phyloP scores from a whole-genome alignment of 2,113 vertebrate species.

The Protobothrops flavoviridis region DNA sequence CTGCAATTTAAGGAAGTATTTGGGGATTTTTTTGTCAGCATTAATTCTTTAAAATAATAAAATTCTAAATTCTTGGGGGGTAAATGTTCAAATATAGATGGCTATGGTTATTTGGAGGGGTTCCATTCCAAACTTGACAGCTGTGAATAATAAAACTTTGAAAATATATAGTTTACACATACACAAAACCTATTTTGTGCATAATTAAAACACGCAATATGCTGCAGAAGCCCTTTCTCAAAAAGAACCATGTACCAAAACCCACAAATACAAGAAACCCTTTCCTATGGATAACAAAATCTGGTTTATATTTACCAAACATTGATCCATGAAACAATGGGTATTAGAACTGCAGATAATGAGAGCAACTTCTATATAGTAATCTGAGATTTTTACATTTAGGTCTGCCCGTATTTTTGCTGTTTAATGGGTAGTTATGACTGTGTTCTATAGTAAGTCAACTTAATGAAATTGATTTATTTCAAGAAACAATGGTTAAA shows the following conservation, averaged over 20 bases:
- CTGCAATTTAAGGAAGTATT: neutral
- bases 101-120: neutral
- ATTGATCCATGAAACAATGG: neutral
- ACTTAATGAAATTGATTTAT: neutral
- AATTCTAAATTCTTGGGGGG: neutral
- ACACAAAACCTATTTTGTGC: neutral
- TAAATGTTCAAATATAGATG: neutral
- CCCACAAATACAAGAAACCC: neutral
- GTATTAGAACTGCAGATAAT: neutral
- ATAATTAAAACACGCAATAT: neutral
- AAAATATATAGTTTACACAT: neutral
- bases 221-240: neutral
- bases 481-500: neutral
- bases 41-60: neutral
- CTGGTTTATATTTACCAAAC: neutral
- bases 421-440: neutral
- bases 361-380: neutral
- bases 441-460: neutral
- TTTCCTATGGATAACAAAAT: neutral
- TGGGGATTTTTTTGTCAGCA: neutral
- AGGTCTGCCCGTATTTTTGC: neutral
- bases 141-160: neutral
- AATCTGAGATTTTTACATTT: neutral
- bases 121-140: neutral
- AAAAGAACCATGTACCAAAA: neutral